Evolutionary conservation across 2,113 vertebrate species (phyloP).

Genomic region (Sminthopsis crassicaudata): DNA sequence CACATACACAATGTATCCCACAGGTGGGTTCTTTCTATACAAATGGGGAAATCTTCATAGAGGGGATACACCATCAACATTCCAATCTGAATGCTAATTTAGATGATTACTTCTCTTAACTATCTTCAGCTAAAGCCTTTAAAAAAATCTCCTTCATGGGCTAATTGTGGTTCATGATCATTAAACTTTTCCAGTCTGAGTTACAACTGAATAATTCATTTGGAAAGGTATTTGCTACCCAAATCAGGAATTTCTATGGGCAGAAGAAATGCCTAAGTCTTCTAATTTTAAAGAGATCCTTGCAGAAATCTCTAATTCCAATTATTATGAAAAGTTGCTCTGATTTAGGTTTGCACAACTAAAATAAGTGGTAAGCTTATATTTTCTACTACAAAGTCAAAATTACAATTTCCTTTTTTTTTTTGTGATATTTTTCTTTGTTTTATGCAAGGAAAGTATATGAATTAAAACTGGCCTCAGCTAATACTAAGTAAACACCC

Average conservation of each 20-base stretch:
- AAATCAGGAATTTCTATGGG: not conserved
- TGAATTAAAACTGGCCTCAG: not conserved
- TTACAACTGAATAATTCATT: not conserved
- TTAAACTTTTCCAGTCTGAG: not conserved
- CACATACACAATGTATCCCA: too few species aligned
- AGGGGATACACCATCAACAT: too few species aligned
- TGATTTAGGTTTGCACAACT: not conserved
- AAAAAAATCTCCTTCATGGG: not conserved
- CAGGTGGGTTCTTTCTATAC: too few species aligned
- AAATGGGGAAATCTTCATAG: too few species aligned
- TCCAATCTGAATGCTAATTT: too few species aligned
- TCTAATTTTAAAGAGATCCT: not conserved
- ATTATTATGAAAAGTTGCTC: not conserved
- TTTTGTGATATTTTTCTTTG: not conserved
- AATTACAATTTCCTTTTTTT: not conserved
- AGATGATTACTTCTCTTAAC: not conserved
- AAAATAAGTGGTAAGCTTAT: not conserved
- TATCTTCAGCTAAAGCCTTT: not conserved
- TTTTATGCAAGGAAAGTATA: not conserved
- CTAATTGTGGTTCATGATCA: not conserved
- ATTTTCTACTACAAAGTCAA: not conserved
- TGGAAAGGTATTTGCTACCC: not conserved
- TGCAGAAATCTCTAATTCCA: not conserved
- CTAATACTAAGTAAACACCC: not conserved
- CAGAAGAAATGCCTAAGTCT: not conserved